Conservation (phyloP, 2,797 vertebrate genomes). For the Sebastes variabilis region DNA sequence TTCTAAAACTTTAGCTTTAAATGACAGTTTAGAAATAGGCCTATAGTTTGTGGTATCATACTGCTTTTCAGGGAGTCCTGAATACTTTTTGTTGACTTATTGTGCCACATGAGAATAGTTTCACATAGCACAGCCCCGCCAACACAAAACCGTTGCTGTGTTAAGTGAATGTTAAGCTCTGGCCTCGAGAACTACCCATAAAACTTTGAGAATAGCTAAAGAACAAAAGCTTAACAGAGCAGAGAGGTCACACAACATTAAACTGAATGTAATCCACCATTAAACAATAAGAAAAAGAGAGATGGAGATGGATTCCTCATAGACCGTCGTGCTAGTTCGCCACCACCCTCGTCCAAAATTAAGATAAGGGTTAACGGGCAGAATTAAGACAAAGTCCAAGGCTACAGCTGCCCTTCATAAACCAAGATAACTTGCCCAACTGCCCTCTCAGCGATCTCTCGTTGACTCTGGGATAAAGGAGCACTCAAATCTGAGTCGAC, state of each 20-base stretch:
- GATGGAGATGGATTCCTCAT: background rate
- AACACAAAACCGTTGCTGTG: background rate
- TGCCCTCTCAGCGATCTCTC: conserved; percentile 17
- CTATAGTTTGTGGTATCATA: background rate
- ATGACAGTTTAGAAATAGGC: background rate
- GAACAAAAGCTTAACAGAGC: background rate
- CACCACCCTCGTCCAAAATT: background rate
- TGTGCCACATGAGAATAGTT: background rate
- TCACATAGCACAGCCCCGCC: background rate
- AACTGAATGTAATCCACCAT: background rate
- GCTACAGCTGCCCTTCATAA: conserved; percentile 16
- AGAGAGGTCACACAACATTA: conserved; percentile 21
- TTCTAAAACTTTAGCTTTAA: background rate
- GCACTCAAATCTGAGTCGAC: conserved; percentile 25
- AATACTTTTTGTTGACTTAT: background rate
- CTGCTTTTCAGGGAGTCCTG: background rate
- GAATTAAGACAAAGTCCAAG: conserved; percentile 9
- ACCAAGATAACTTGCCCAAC: conserved; percentile 13
- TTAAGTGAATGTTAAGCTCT: background rate
- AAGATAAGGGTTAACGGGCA: background rate
- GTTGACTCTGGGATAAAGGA: conserved; percentile 36
- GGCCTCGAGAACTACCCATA: background rate
- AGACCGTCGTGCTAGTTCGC: background rate
- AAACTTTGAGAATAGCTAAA: background rate
- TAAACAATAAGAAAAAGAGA: background rate